A percentile compares a stretch with the other conserved stretches of the same genome.
Conservation (phyloP, 2,888 invertebrate genomes). For the Pseudococcus longispinus region DNA sequence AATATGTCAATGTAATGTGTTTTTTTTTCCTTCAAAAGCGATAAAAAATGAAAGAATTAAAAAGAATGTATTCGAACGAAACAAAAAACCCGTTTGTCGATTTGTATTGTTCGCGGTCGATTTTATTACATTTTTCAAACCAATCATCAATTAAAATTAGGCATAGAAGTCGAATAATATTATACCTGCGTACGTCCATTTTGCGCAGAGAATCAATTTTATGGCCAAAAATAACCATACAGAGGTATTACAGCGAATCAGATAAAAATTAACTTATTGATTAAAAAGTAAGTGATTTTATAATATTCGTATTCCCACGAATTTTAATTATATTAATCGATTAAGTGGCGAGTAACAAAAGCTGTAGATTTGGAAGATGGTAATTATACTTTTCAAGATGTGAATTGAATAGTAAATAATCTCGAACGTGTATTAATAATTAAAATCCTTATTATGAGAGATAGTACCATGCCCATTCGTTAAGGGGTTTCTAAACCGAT, state of each 20-base stretch:
- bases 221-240: no score
- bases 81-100: neutral
- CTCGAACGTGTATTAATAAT: constrained; percentile 45
- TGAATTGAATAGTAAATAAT: constrained; percentile 47
- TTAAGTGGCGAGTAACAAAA: neutral
- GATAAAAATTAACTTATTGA: neutral
- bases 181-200: no score
- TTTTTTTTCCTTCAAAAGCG: neutral
- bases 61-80: neutral
- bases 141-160: neutral
- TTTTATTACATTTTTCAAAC: neutral
- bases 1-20: neutral
- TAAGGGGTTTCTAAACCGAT: constrained; percentile 1
- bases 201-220: no score
- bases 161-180: no score
- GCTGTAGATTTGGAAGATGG: neutral
- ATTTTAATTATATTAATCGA: constrained; percentile 20
- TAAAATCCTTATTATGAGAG: constrained; percentile 46
- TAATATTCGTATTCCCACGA: constrained; percentile 12
- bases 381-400: constrained; percentile 35
- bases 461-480: constrained; percentile 26
- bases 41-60: neutral
- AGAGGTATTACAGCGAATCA: neutral
- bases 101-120: neutral
- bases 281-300: neutral